Base-by-base conservation (phyloP, 2,888 invertebrate species). In the Terebella lapidaria region DNA sequence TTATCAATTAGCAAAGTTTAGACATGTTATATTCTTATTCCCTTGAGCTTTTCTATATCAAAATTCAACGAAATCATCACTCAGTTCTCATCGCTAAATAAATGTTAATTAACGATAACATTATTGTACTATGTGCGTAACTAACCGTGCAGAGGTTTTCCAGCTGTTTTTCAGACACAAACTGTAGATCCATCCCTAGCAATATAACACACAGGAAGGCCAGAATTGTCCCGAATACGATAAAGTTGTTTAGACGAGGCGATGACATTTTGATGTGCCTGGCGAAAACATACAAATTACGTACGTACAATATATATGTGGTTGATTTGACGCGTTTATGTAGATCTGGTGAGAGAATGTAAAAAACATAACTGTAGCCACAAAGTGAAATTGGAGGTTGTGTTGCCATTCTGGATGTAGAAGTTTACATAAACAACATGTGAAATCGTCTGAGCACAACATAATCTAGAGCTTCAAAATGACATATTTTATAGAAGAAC, bases 261-360 rank as follows among this genome's bases (percentile, higher is more conserved):
- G 74, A 74, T 0, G 75, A 74, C 69, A 74, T 65, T 61, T 74
- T 74, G 5, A 75, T 70, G 49, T 70, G 62, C 61, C 75, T 74
- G 63, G 24, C 60, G 63, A 35, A 35, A 35, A 35, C 10, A 15
- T 10, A 15, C 24, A 49, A 22, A 10, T 15, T 3, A 47, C 5
- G 25, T 15, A 46, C 5, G 47, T 55, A 25, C 20, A 24, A 20
- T 49, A 49, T 10, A 49, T 49, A 22, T 49, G 5, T 20, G 24
- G 22, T 49, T 49, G 22, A 35, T 35, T 35, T 49, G 24, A 49
- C 24, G 49, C 5, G 5, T n/a, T 49, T 20, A 49, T 20, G 24
- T 49, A 10, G 24, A 35, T 35, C 42, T 35, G n/a, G n/a, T n/a
- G n/a, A n/a, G n/a, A n/a, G n/a, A n/a, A n/a, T n/a, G n/a, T n/a